These are phyloP conservation scores for Melieria omissa DNA, from an alignment of 2,888 invertebrate genomes.

Conservation along the genomic window DNA sequence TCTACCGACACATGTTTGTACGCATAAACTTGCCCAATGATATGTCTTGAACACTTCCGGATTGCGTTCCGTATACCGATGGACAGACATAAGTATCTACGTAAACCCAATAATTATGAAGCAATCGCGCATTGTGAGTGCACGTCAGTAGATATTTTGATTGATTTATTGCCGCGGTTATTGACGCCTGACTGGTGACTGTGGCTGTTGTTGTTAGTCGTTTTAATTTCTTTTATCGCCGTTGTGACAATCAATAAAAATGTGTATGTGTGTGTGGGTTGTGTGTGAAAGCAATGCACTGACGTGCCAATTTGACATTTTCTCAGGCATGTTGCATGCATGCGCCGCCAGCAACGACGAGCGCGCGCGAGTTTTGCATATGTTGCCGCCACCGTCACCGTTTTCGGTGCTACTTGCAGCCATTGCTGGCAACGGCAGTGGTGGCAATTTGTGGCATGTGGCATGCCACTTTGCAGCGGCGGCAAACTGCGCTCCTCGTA, in stretches of 20 bases:
- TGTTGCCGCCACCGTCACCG: slow-evolving; percentile 8
- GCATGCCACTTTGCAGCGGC: slow-evolving; percentile 17
- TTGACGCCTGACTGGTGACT: background rate
- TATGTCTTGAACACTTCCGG: too few species aligned
- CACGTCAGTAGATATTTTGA: background rate
- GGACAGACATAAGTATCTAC: too few species aligned
- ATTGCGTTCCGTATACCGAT: too few species aligned
- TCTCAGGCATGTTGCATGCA: background rate
- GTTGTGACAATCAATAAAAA: background rate
- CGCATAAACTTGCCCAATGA: too few species aligned
- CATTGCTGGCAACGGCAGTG: slow-evolving; percentile 19
- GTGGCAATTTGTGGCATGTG: slow-evolving; percentile 2
- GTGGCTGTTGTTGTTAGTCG: too few species aligned
- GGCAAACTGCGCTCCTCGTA: background rate
- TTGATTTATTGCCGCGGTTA: slow-evolving; percentile 7
- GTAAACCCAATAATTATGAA: too few species aligned
- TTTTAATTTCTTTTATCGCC: too few species aligned
- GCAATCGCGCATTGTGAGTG: background rate
- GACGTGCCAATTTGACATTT: slow-evolving; percentile 21
- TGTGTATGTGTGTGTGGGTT: background rate
- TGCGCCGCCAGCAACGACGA: too few species aligned
- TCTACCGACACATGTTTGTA: too few species aligned
- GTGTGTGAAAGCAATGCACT: slow-evolving; percentile 7
- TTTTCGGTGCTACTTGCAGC: slow-evolving; percentile 1
- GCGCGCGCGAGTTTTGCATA: slow-evolving; percentile 12